These are phyloP conservation scores for Trididemnum miniatum DNA, from an alignment of 23 tunicate genomes.

Conservation along the genomic window DNA sequence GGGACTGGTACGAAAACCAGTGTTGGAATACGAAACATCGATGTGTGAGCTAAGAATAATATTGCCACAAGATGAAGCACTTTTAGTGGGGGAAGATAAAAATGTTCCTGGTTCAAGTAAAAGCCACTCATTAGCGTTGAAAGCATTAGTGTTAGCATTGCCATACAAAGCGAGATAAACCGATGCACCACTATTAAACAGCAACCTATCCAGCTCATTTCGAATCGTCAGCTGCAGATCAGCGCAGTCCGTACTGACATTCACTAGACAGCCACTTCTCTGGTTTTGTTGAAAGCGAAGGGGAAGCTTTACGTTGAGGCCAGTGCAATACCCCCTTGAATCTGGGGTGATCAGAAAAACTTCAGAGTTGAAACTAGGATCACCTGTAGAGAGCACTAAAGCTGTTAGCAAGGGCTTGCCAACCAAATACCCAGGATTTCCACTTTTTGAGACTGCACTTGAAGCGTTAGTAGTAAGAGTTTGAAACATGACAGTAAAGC, in stretches of 20 bases:
- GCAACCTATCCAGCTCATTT: background rate
- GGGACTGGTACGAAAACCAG: slow-evolving; percentile 55
- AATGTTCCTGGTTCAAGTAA: background rate
- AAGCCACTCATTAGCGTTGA: background rate
- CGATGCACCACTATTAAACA: background rate
- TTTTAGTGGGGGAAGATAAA: background rate
- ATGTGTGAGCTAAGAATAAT: slow-evolving; percentile 27
- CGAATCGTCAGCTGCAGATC: slow-evolving; percentile 3
- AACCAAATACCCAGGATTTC: slow-evolving; percentile 78
- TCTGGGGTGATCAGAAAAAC: slow-evolving; percentile 3
- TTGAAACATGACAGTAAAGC: slow-evolving; percentile 25
- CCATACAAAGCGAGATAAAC: slow-evolving; percentile 49
- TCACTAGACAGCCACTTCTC: slow-evolving; percentile 1
- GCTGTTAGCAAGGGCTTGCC: slow-evolving; percentile 59
- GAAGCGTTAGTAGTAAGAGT: background rate
- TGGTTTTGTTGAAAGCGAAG: background rate
- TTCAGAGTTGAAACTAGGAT: background rate
- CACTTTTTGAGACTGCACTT: slow-evolving; percentile 19
- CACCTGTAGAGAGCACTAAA: background rate
- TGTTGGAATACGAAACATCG: slow-evolving; percentile 54
- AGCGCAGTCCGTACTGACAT: slow-evolving; percentile 11
- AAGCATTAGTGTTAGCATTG: background rate
- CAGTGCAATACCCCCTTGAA: background rate
- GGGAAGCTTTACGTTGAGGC: background rate
- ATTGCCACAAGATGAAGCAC: slow-evolving; percentile 3